Evolutionary conservation across 2,888 invertebrate genomes (phyloP).

Genomic region (Dioctria linearis): DNA sequence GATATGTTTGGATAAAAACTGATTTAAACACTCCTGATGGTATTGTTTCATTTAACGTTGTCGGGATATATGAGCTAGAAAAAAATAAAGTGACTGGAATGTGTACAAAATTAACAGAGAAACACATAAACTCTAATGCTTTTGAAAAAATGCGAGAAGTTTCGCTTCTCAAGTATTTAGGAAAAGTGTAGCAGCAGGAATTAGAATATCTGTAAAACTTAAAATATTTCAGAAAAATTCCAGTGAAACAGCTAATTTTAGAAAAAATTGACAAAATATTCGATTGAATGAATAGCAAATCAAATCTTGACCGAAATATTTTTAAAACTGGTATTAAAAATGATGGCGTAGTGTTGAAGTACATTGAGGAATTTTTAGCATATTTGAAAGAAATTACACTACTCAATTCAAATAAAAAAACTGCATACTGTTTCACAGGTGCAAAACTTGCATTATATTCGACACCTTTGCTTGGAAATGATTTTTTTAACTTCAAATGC

Average conservation of each 20-base stretch:
- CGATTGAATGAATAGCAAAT: slow-evolving; percentile 49
- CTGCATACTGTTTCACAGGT: background rate
- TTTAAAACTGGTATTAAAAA: background rate
- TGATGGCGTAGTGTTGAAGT: background rate
- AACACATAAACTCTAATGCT: slow-evolving; percentile 32
- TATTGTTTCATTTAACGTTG: slow-evolving; percentile 5
- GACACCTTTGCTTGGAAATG: too few relatives aligned
- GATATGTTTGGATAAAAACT: too few relatives aligned
- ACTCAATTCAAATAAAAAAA: background rate
- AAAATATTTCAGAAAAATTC: background rate
- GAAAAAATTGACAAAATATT: slow-evolving; percentile 48
- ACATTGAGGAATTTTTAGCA: background rate
- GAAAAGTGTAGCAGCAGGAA: slow-evolving; percentile 53
- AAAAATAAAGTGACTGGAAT: slow-evolving; percentile 48
- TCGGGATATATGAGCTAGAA: slow-evolving; percentile 50
- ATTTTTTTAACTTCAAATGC: too few relatives aligned
- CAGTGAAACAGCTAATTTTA: slow-evolving; percentile 50
- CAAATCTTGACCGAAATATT: slow-evolving; percentile 29
- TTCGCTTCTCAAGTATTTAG: background rate
- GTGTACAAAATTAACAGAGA: background rate
- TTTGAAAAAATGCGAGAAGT: slow-evolving; percentile 55
- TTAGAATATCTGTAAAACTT: slow-evolving; percentile 22
- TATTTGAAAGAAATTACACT: too few relatives aligned
- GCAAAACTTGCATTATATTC: too few relatives aligned
- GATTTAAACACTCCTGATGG: too few relatives aligned